phyloP scores from a whole-genome alignment of 1,140 invertebrate species.

The Brachionus asplanchnoidis region DNA sequence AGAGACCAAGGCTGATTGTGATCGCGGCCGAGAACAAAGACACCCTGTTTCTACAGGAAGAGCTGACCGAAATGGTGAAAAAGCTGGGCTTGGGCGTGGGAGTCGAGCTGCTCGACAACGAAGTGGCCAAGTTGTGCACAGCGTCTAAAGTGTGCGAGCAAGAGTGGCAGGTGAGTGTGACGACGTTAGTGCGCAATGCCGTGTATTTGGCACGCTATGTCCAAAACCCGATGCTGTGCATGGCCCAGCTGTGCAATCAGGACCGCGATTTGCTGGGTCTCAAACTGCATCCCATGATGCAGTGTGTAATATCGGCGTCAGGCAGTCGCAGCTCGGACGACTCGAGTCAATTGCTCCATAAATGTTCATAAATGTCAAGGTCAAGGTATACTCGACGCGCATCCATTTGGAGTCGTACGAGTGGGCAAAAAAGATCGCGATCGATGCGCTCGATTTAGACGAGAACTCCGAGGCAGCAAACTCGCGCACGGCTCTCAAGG shows the following conservation, averaged over 20 bases:
- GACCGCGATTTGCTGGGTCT: slow-evolving; percentile 94
- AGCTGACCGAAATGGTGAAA: slow-evolving; percentile 63
- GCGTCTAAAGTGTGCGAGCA: neutral
- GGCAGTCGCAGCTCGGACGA: neutral
- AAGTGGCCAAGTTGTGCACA: slow-evolving; percentile 65
- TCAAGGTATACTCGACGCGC: slow-evolving; percentile 89
- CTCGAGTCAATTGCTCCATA: neutral
- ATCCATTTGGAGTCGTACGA: slow-evolving; percentile 99
- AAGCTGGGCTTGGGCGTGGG: slow-evolving; percentile 65
- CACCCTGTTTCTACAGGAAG: slow-evolving; percentile 74
- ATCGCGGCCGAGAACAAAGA: slow-evolving; percentile 74
- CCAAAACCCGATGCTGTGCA: slow-evolving; percentile 92
- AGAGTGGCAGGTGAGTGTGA: slow-evolving; percentile 80
- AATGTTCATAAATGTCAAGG: too few species aligned
- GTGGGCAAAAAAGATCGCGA: slow-evolving; percentile 99
- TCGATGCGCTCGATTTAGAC: slow-evolving; percentile 96
- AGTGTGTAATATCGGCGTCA: slow-evolving; percentile 42
- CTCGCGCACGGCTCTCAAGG: slow-evolving; percentile 89
- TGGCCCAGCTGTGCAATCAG: slow-evolving; percentile 84
- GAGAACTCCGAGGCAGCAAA: slow-evolving; percentile 72
- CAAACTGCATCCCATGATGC: slow-evolving; percentile 78
- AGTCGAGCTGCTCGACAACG: slow-evolving; percentile 87
- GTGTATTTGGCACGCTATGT: slow-evolving; percentile 82
- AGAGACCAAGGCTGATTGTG: slow-evolving; percentile 87
- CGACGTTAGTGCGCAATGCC: slow-evolving; percentile 76